These are phyloP conservation scores for Trichogramma pretiosum DNA, from an alignment of 1,140 invertebrate species.

Conservation along the genomic window DNA sequence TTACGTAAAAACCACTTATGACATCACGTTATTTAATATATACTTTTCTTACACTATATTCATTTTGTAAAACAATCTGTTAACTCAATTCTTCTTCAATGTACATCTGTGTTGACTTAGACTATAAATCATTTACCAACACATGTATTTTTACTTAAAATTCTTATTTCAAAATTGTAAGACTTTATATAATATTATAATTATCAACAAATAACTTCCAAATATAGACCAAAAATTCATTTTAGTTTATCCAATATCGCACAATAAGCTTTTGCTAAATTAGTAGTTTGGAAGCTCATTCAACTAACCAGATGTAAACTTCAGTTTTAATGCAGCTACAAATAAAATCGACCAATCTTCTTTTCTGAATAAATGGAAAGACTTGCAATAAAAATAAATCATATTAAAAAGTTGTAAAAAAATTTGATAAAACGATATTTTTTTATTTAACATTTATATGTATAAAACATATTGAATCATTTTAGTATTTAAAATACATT, in stretches of 20 bases:
- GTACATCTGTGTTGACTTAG: conserved; percentile 20
- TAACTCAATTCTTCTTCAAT: conserved; percentile 16
- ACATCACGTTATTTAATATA: conserved; percentile 7
- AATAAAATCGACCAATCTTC: too few relatives aligned
- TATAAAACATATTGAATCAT: too few relatives aligned
- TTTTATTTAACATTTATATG: too few relatives aligned
- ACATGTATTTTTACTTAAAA: conserved; percentile 4
- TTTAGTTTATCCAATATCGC: conserved; percentile 21
- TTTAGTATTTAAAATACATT: too few relatives aligned
- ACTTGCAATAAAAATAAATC: too few relatives aligned
- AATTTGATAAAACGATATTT: too few relatives aligned
- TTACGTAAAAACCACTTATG: too few relatives aligned
- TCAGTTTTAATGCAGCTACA: too few relatives aligned
- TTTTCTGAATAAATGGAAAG: too few relatives aligned
- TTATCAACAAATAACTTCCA: conserved; percentile 20
- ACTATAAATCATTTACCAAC: conserved; percentile 15
- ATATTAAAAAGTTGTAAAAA: too few relatives aligned
- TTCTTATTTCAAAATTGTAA: conserved; percentile 8
- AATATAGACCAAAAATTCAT: conserved; percentile 18
- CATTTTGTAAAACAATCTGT: conserved; percentile 13
- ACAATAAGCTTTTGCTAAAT: conserved; percentile 1
- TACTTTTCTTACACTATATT: not conserved
- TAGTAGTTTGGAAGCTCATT: not conserved
- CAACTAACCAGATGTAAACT: too few relatives aligned
- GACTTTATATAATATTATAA: conserved; percentile 16